Evolutionary conservation across 2,888 invertebrate species (phyloP).

Genomic region (Morinoia aosen): DNA sequence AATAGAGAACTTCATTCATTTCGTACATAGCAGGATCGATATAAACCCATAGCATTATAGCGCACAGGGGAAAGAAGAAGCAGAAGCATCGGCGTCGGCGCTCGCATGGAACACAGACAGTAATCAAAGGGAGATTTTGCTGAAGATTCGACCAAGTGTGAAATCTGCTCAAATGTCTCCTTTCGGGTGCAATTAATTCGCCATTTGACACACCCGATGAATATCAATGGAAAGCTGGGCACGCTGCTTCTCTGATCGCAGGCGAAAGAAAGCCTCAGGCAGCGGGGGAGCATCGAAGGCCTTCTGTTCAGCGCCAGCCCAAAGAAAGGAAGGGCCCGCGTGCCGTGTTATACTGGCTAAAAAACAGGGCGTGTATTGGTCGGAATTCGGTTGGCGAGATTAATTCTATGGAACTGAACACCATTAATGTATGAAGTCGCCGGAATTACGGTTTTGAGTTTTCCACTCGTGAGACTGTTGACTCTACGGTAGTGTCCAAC

Average conservation of each 20-base stretch:
- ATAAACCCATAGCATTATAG: conserved; percentile 46
- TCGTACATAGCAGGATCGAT: conserved; percentile 21
- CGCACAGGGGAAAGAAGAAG: background rate
- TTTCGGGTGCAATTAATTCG: conserved; percentile 53
- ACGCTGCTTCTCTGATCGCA: conserved; percentile 23
- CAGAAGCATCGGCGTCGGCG: background rate
- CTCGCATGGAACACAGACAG: conserved; percentile 29
- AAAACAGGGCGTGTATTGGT: conserved; percentile 20
- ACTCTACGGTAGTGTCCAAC: background rate
- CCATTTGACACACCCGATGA: conserved; percentile 52
- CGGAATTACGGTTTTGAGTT: background rate
- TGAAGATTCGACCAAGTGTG: conserved; percentile 45
- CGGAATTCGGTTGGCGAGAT: background rate
- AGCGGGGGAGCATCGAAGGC: conserved; percentile 34
- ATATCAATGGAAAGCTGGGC: conserved; percentile 40
- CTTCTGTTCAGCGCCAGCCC: background rate
- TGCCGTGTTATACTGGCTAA: background rate
- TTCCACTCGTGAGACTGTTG: background rate
- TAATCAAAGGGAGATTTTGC: conserved; percentile 50
- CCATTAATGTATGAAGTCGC: background rate
- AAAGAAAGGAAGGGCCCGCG: background rate
- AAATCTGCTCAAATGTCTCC: conserved; percentile 52
- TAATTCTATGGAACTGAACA: background rate
- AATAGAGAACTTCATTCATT: conserved; percentile 24
- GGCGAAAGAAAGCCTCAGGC: conserved; percentile 35